Conservation (phyloP, 92 coral and sea anemone genomes). For the Heliopora coerulea region DNA sequence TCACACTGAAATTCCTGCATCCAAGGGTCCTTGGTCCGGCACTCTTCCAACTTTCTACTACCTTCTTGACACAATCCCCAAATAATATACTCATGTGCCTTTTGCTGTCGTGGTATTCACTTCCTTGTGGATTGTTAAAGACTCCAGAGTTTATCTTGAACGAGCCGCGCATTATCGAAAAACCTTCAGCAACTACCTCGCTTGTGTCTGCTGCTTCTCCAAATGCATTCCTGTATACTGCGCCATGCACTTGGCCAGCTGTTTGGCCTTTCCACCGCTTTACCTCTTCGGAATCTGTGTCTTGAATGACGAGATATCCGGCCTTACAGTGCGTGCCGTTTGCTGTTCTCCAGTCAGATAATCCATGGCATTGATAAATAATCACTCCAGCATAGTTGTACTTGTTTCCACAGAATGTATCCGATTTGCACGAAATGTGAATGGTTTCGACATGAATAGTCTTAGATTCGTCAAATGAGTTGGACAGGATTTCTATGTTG, state of each 20-base stretch:
- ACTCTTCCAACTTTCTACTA: background rate
- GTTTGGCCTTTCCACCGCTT: slow-evolving; percentile 18
- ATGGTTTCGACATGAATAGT: slow-evolving; percentile 31
- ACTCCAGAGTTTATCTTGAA: slow-evolving; percentile 23
- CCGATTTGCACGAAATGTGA: slow-evolving; percentile 50
- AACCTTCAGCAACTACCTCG: background rate
- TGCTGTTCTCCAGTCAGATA: slow-evolving; percentile 36
- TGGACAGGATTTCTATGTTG: background rate
- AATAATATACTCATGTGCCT: slow-evolving; percentile 12
- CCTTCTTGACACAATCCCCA: slow-evolving; percentile 2
- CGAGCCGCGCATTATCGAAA: slow-evolving; percentile 5
- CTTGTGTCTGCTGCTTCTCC: slow-evolving; percentile 15
- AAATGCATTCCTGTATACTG: slow-evolving; percentile 35
- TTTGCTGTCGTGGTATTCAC: slow-evolving; percentile 14
- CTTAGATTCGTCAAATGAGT: background rate
- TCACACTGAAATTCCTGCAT: slow-evolving; percentile 2
- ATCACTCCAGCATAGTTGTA: slow-evolving; percentile 41
- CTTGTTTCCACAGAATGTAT: slow-evolving; percentile 14
- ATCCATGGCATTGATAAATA: slow-evolving; percentile 30
- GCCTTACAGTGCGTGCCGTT: slow-evolving; percentile 42
- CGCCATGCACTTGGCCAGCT: slow-evolving; percentile 38
- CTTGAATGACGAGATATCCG: slow-evolving; percentile 45
- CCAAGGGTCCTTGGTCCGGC: background rate
- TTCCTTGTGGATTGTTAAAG: slow-evolving; percentile 19
- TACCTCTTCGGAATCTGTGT: slow-evolving; percentile 21